Evolutionary conservation across 2,888 invertebrate genomes (phyloP).

Genomic region (Disparrhopalites patrizii): DNA sequence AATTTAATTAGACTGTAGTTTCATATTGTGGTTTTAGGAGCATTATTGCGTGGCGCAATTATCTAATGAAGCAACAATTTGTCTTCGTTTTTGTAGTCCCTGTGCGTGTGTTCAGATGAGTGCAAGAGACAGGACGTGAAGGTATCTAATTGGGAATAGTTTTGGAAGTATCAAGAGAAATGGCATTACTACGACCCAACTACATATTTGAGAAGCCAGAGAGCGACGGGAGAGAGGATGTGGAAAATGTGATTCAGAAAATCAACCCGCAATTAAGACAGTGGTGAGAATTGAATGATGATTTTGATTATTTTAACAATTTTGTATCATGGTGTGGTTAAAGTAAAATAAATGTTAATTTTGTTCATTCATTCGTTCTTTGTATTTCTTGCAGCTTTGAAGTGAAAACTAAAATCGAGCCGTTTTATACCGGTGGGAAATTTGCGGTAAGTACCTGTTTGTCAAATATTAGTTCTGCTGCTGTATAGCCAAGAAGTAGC

Average conservation of each 20-base stretch:
- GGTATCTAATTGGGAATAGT: too few species aligned
- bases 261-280: constrained; percentile 46
- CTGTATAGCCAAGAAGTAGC: too few species aligned
- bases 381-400: constrained; percentile 62
- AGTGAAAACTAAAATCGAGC: constrained; percentile 66
- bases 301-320: background rate
- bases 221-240: background rate
- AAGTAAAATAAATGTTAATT: background rate
- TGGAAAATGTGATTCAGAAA: background rate
- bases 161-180: background rate
- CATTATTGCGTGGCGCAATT: too few species aligned
- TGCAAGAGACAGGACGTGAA: too few species aligned
- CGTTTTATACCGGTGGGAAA: constrained; percentile 77
- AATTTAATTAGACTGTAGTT: too few species aligned
- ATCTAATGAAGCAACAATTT: too few species aligned
- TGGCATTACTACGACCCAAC: constrained; percentile 10
- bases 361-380: background rate
- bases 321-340: background rate
- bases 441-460: constrained; percentile 60
- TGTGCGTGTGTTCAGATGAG: too few species aligned
- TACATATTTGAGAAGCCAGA: constrained; percentile 15
- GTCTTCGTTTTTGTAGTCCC: too few species aligned
- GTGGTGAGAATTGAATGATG: constrained; percentile 34
- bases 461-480: too few species aligned
- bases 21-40: too few species aligned